These are phyloP conservation scores for Camelus bactrianus DNA, from an alignment of 2,113 vertebrate genomes.

Conservation along the genomic window DNA sequence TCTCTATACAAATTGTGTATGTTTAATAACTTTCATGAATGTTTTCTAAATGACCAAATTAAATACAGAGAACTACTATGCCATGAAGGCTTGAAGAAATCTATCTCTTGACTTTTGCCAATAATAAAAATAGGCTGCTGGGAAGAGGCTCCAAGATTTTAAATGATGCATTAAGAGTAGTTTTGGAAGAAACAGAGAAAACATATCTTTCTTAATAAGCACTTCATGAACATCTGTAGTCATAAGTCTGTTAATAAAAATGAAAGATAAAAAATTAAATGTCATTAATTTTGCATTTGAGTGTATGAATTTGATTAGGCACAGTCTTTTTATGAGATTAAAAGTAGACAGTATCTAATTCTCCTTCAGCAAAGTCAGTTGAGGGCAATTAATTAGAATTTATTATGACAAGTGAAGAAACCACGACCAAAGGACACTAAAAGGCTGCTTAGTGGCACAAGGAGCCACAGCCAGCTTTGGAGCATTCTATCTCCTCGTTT, in stretches of 20 bases:
- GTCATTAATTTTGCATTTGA: slow-evolving; percentile 37
- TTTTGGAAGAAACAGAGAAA: slow-evolving; percentile 55
- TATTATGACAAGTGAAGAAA: slow-evolving; percentile 8
- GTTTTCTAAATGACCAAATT: slow-evolving; percentile 63
- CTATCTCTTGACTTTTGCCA: slow-evolving; percentile 44
- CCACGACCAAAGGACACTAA: slow-evolving; percentile 5
- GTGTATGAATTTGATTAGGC: slow-evolving; percentile 31
- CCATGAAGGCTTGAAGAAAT: slow-evolving; percentile 9
- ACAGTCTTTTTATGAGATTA: slow-evolving; percentile 34
- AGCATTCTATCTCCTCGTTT: neutral
- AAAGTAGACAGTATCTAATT: slow-evolving; percentile 44
- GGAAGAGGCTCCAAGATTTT: slow-evolving; percentile 11
- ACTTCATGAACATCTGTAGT: slow-evolving; percentile 26
- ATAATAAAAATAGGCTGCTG: slow-evolving; percentile 32
- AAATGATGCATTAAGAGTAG: slow-evolving; percentile 9
- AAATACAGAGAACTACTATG: slow-evolving; percentile 44
- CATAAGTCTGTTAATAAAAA: slow-evolving; percentile 21
- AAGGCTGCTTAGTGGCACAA: neutral
- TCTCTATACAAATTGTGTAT: slow-evolving; percentile 36
- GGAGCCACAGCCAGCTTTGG: neutral
- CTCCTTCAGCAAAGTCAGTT: neutral
- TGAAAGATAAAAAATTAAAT: slow-evolving; percentile 43
- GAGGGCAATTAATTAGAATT: slow-evolving; percentile 42
- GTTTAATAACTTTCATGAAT: slow-evolving; percentile 39
- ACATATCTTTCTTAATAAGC: slow-evolving; percentile 12